Evolutionary conservation across 64 coral and sea anemone genomes (phyloP).

Genomic region (Montipora efflorescens): DNA sequence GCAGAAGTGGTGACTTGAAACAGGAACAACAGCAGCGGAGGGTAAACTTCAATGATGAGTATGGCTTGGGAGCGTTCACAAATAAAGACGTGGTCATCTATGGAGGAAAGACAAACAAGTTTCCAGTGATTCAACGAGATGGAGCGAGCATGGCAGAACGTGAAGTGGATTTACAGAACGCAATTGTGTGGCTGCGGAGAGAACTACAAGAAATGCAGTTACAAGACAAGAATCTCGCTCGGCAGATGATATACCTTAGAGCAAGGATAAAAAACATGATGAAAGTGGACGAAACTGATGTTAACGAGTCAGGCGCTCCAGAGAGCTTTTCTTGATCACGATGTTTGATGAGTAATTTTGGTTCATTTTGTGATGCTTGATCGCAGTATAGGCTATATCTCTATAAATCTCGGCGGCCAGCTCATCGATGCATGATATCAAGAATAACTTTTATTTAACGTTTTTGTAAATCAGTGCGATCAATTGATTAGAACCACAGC

Average conservation of each 20-base stretch:
- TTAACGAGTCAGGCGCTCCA: conserved; percentile 3
- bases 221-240: conserved; percentile 41
- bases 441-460: no score
- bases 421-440: background rate
- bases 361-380: background rate
- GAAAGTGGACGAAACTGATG: conserved; percentile 21
- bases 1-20: conserved; percentile 8
- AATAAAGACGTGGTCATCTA: background rate
- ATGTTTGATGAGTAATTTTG: background rate
- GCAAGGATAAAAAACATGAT: conserved; percentile 48
- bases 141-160: conserved; percentile 23
- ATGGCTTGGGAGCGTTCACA: background rate
- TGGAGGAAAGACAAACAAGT: background rate
- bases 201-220: conserved; percentile 53
- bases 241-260: conserved; percentile 29
- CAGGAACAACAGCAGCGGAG: conserved; percentile 29
- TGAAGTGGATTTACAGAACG: conserved; percentile 37
- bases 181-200: conserved; percentile 20
- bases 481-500: no score
- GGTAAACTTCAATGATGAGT: conserved; percentile 21
- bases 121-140: conserved; percentile 23
- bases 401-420: background rate
- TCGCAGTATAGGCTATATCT: background rate
- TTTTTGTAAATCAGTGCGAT: no score
- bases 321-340: background rate